Evolutionary conservation across 2,888 invertebrate species (phyloP), one percentile per base, ranked within the genome.

Genomic region (Trissolcus brochymenae): DNA sequence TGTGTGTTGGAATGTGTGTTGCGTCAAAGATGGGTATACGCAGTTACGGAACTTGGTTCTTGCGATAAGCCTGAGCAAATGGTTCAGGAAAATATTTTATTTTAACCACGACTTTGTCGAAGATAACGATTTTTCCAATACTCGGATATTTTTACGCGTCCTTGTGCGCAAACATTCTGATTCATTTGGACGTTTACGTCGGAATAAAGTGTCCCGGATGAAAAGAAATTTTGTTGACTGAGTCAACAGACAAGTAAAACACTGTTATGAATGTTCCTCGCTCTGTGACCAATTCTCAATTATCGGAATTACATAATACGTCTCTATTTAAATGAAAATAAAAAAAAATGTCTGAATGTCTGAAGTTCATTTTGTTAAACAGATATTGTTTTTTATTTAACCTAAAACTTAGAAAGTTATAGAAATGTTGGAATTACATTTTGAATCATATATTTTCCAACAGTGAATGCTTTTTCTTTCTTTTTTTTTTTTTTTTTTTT

Each of bases 121-220:
- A 79, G 79, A 79, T 79, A 79, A 79, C 76, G 72, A 79, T 78
- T 79, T 79, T 72, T 76, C 65, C 75, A 66, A 71, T 71, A 71
- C 61, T 3, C 16, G 25, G 60, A 62, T 74, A 78, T 78, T 78
- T 78, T 78, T 74, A 74, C 71, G 76, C 74, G 79, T 70, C 73
- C 70, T 74, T 76, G 76, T 73, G 68, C 50, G 79, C 76, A 76
- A 73, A 73, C 73, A 70, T 75, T 68, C 76, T 70, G 73, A 79
- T 73, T 79, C 79, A 73, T 64, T 73, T 51, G 56, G 75, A 75
- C 71, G 40, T 56, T 66, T 66, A 68, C 49, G 66, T 70, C 59
- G 78, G 62, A 68, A 75, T 71, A 70, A 74, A 67, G 61, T 66
- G 13, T 59, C 57, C 62, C 66, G 76, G 61, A 76, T 76, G 71